These are phyloP conservation scores for Drosophila teissieri DNA, from an alignment of 1,140 invertebrate genomes.

Conservation along the genomic window DNA sequence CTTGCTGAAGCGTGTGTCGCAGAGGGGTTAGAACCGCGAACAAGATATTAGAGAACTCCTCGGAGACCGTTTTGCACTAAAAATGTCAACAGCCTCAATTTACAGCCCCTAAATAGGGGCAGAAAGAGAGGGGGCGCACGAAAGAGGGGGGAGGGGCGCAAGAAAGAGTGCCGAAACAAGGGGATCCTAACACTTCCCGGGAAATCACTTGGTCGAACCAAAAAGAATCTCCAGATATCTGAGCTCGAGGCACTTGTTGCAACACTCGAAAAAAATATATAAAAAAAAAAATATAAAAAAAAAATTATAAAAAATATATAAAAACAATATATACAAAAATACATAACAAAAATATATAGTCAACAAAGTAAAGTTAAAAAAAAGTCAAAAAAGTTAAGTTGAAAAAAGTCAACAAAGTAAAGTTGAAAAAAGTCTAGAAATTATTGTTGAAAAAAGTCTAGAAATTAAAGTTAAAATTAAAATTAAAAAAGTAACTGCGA, in stretches of 20 bases:
- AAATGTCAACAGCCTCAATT: constrained; percentile 73
- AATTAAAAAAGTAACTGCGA: no score
- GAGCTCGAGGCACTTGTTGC: constrained; percentile 48
- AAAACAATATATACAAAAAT: no score
- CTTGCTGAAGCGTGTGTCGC: constrained; percentile 19
- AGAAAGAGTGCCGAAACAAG: constrained; percentile 58
- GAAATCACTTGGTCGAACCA: constrained; percentile 60
- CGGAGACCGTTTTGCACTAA: constrained; percentile 63
- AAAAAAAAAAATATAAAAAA: no score
- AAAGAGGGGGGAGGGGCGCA: neutral
- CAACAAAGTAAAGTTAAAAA: no score
- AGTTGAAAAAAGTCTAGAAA: no score
- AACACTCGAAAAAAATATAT: constrained; percentile 1
- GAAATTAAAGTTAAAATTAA: no score
- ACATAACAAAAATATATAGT: no score
- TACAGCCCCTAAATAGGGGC: constrained; percentile 45
- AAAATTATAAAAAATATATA: no score
- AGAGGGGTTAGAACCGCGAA: constrained; percentile 29
- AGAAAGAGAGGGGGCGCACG: neutral
- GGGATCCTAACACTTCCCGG: constrained; percentile 65
- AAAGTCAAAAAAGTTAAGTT: no score
- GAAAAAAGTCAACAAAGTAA: no score
- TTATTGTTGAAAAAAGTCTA: no score
- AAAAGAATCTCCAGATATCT: constrained; percentile 35
- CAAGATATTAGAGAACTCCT: constrained; percentile 53